phyloP scores from a whole-genome alignment of 2,113 vertebrate genomes.

The Pseudopodoces humilis region DNA sequence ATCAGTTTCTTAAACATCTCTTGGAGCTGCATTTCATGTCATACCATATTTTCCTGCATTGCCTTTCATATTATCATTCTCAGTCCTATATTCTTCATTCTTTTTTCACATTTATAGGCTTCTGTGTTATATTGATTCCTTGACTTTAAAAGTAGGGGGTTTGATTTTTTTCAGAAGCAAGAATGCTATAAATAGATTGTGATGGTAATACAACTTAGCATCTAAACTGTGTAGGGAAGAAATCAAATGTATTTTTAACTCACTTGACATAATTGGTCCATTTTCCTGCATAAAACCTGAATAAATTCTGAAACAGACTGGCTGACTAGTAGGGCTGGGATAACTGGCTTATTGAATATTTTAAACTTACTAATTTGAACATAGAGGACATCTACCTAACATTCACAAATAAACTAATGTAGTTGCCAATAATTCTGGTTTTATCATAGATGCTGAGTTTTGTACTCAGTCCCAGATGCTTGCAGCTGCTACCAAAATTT shows the following conservation, averaged over 20 bases:
- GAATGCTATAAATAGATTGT: neutral
- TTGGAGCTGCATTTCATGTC: neutral
- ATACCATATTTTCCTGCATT: neutral
- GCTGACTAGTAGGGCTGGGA: neutral
- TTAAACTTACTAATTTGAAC: neutral
- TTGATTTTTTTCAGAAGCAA: neutral
- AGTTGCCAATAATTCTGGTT: neutral
- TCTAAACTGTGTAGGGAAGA: neutral
- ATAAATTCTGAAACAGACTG: neutral
- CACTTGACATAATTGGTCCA: neutral
- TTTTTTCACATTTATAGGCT: neutral
- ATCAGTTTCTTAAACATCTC: neutral
- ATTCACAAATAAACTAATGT: neutral
- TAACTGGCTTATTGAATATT: neutral
- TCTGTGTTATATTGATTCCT: neutral
- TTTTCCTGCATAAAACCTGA: neutral
- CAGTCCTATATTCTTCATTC: neutral
- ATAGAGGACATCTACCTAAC: neutral
- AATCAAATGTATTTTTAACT: neutral
- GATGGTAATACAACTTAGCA: neutral
- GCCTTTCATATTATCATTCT: neutral
- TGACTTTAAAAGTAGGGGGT: neutral
- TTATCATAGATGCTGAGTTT: neutral
- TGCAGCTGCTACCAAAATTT: neutral
- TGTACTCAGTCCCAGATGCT: neutral